A percentile compares a stretch with the other conserved stretches of the same genome.
Evolutionary conservation across 1,140 invertebrate genomes (phyloP).

Genomic region (Trissolcus basalis): DNA sequence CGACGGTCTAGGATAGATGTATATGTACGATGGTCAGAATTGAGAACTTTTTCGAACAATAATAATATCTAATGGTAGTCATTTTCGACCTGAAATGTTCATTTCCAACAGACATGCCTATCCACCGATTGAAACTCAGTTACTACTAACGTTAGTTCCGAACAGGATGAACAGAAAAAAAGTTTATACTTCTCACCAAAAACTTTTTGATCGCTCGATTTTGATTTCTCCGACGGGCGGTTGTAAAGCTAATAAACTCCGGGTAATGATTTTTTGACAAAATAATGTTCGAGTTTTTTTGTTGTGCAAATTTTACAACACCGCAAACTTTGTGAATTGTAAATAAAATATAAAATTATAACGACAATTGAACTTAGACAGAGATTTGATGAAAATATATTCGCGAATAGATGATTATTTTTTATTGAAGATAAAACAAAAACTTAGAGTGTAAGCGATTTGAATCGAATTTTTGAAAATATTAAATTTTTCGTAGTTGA

Average conservation of each 20-base stretch:
- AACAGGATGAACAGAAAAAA: slow-evolving; percentile 22
- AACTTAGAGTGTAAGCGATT: no score
- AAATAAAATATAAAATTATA: slow-evolving; percentile 11
- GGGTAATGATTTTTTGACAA: slow-evolving; percentile 12
- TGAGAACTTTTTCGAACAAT: slow-evolving; percentile 63
- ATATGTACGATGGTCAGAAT: slow-evolving; percentile 63
- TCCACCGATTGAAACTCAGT: slow-evolving; percentile 17
- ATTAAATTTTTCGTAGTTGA: slow-evolving; percentile 13
- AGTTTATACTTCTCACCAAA: slow-evolving; percentile 7
- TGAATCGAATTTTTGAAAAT: not conserved
- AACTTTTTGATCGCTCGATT: slow-evolving; percentile 47
- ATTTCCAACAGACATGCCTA: slow-evolving; percentile 20
- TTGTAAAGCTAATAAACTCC: slow-evolving; percentile 15
- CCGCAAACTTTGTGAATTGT: slow-evolving; percentile 23
- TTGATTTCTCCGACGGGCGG: slow-evolving; percentile 20
- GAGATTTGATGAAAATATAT: slow-evolving; percentile 13
- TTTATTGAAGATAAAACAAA: slow-evolving; percentile 11
- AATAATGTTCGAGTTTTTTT: slow-evolving; percentile 28
- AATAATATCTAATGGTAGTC: slow-evolving; percentile 47
- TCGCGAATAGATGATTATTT: slow-evolving; percentile 21
- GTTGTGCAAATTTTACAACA: slow-evolving; percentile 12
- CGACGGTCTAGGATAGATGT: slow-evolving; percentile 63
- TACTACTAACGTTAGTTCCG: slow-evolving; percentile 10
- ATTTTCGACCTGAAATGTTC: slow-evolving; percentile 36
- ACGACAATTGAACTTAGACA: not conserved